Percentiles rank a stretch among this genome's conserved stretches.
phyloP scores from a whole-genome alignment of 2,888 invertebrate species.

The Rhamnusium bicolor region DNA sequence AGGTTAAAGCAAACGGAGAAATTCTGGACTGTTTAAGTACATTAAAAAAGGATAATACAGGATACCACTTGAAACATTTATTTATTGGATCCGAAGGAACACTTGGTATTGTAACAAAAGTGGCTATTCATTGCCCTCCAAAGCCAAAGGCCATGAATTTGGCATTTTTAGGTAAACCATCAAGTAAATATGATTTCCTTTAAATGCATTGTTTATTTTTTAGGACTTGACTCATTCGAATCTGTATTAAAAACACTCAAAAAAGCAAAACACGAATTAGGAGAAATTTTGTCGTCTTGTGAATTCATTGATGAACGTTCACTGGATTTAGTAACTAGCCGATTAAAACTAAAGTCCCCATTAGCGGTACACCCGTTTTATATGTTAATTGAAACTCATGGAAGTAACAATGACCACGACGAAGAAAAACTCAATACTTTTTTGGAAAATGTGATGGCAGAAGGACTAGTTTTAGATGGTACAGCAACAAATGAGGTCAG shows the following conservation, averaged over 20 bases:
- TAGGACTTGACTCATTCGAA: conserved; percentile 85
- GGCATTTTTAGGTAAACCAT: conserved; percentile 85
- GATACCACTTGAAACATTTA: conserved; percentile 95
- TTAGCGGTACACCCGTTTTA: conserved; percentile 84
- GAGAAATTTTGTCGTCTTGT: conserved; percentile 95
- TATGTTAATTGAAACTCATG: conserved; percentile 89
- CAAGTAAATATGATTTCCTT: not conserved
- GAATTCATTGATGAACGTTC: conserved; percentile 92
- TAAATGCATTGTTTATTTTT: not conserved
- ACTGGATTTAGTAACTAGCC: conserved; percentile 78
- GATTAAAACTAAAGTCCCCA: conserved; percentile 77
- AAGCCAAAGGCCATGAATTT: conserved; percentile 87
- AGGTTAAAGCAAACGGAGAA: conserved; percentile 90
- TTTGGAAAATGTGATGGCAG: conserved; percentile 81
- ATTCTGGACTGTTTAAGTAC: conserved; percentile 88
- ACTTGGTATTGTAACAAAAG: conserved; percentile 93
- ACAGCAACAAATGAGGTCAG: conserved; percentile 88
- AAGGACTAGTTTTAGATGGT: conserved; percentile 85
- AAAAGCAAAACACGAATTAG: conserved; percentile 82
- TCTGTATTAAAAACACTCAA: conserved; percentile 83
- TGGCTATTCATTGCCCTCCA: conserved; percentile 92
- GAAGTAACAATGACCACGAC: conserved; percentile 89
- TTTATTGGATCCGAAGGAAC: conserved; percentile 99
- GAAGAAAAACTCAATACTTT: conserved; percentile 89
- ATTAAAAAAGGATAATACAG: conserved; percentile 97